Evolutionary conservation across 2,113 vertebrate species (phyloP).

Genomic region (Burhinus bistriatus): DNA sequence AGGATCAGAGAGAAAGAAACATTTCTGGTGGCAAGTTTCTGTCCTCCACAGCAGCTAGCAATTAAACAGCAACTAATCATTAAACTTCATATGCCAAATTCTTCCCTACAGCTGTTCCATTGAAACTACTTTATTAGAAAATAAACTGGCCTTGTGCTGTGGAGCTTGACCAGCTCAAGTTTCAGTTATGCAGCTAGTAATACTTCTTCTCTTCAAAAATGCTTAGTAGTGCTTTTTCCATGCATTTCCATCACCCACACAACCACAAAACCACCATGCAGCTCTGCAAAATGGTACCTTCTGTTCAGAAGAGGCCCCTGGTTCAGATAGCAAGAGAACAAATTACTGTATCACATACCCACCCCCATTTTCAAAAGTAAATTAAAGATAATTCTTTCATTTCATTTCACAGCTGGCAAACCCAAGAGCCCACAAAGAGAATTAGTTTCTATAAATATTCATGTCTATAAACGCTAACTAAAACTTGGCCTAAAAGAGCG

Average conservation of each 20-base stretch:
- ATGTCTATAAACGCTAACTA: background rate
- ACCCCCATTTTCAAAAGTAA: background rate
- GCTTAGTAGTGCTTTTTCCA: background rate
- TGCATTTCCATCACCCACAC: background rate
- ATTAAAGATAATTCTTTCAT: conserved; percentile 3
- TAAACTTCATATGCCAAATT: conserved; percentile 7
- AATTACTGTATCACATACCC: background rate
- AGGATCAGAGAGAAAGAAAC: background rate
- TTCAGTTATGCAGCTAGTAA: background rate
- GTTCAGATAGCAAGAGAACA: background rate
- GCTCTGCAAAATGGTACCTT: conserved; percentile 19
- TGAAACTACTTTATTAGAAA: background rate
- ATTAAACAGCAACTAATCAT: conserved; percentile 30
- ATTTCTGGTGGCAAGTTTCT: background rate
- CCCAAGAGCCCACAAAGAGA: background rate
- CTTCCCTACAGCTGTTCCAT: background rate
- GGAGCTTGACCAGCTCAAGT: conserved; percentile 6
- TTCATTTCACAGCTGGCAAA: conserved; percentile 34
- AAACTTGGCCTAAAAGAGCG: background rate
- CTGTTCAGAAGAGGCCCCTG: background rate
- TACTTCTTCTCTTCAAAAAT: background rate
- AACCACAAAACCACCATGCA: conserved; percentile 30
- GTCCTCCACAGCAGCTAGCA: background rate
- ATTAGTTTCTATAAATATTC: conserved; percentile 32
- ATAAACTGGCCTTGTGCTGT: conserved; percentile 8